Evolutionary conservation across 2,113 vertebrate genomes (phyloP).

Genomic region (Cheirogaleus medius): DNA sequence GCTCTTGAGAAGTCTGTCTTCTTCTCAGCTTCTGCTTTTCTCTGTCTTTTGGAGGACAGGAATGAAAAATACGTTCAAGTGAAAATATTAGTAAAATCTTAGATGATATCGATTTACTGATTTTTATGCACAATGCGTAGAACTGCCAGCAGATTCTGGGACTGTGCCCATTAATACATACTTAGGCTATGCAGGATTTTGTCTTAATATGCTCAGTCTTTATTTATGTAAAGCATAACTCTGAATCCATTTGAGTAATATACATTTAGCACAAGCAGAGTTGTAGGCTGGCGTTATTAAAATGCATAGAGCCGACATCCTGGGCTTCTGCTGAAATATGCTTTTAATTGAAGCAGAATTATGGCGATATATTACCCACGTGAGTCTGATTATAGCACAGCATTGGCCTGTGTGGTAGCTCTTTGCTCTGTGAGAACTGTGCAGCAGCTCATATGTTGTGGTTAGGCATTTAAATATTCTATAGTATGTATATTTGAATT

Average conservation of each 20-base stretch:
- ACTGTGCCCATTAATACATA: conserved; percentile 73
- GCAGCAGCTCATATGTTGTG: conserved; percentile 47
- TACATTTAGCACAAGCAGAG: conserved; percentile 79
- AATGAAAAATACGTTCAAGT: conserved; percentile 54
- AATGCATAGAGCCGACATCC: conserved; percentile 81
- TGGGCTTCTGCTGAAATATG: conserved; percentile 85
- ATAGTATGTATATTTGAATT: conserved; percentile 16
- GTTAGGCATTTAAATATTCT: conserved; percentile 59
- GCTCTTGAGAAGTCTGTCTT: background rate
- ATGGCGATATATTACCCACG: conserved; percentile 82
- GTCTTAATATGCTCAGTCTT: conserved; percentile 85
- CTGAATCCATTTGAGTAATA: conserved; percentile 79
- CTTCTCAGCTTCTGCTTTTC: background rate
- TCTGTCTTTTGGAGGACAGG: conserved; percentile 31
- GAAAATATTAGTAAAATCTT: conserved; percentile 59
- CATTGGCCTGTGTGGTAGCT: conserved; percentile 56
- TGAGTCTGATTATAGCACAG: conserved; percentile 76
- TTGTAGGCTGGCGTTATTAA: conserved; percentile 83
- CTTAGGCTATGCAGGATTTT: conserved; percentile 76
- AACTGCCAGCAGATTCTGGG: conserved; percentile 55
- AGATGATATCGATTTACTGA: conserved; percentile 46
- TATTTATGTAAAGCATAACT: conserved; percentile 86
- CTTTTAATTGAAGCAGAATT: conserved; percentile 88
- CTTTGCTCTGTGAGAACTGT: conserved; percentile 42
- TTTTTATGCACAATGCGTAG: conserved; percentile 70